These are phyloP conservation scores for Rhyacophila brunnea DNA, from an alignment of 1,140 invertebrate species.

Conservation along the genomic window DNA sequence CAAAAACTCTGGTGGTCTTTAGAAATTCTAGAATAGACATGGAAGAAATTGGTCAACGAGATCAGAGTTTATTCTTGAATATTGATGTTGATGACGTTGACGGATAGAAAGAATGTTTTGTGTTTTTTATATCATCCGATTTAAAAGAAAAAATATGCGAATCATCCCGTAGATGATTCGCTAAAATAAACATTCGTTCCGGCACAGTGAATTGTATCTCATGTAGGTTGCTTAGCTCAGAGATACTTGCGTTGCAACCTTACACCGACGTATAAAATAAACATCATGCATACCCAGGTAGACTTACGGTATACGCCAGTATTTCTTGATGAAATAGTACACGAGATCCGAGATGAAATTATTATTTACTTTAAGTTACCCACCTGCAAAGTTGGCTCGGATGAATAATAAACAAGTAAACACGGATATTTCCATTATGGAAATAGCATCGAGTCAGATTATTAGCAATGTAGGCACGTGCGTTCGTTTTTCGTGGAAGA, in stretches of 20 bases:
- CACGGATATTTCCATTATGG: slow-evolving; percentile 14
- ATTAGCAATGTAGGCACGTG: neutral
- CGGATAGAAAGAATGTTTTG: no score
- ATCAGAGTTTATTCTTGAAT: no score
- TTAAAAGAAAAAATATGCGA: no score
- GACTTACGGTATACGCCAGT: neutral
- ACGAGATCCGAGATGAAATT: slow-evolving; percentile 19
- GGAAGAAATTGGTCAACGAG: no score
- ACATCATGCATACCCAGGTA: slow-evolving; percentile 9
- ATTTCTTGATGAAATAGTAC: neutral
- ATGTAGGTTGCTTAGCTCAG: neutral
- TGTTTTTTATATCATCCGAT: no score
- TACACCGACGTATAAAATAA: slow-evolving; percentile 10
- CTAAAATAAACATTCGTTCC: slow-evolving; percentile 4
- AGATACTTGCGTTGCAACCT: neutral
- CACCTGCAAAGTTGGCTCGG: slow-evolving; percentile 4
- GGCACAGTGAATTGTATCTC: neutral
- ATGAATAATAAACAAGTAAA: slow-evolving; percentile 23
- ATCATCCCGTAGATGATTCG: neutral
- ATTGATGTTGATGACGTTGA: no score
- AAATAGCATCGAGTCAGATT: neutral
- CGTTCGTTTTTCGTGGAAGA: no score
- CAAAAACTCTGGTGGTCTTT: no score
- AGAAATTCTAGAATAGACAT: no score
- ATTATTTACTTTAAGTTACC: slow-evolving; percentile 23